Evolutionary conservation across 2,113 vertebrate species (phyloP).

Genomic region (Cygnus buccinator): DNA sequence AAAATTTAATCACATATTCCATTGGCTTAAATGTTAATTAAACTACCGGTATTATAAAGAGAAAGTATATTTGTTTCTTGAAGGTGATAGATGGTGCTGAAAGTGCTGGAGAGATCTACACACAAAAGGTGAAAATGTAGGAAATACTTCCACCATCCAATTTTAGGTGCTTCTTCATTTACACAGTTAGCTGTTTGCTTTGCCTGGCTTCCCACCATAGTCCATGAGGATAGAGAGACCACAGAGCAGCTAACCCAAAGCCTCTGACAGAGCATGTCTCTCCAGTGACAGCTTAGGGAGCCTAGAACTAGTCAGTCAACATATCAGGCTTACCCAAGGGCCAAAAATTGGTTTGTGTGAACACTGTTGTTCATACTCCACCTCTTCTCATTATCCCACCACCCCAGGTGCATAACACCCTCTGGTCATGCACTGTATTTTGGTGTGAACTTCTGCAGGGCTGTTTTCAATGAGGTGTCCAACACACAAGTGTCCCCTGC

Average conservation of each 20-base stretch:
- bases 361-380: not conserved
- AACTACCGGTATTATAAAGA: not conserved
- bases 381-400: rapidly evolving
- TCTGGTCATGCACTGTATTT: rapidly evolving
- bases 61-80: not conserved
- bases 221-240: not conserved
- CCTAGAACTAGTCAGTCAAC: not conserved
- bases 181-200: not conserved
- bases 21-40: not conserved
- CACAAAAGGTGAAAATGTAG: not conserved
- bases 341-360: not conserved
- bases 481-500: not conserved
- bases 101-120: not conserved
- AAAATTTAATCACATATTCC: not conserved
- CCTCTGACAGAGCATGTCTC: not conserved
- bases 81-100: not conserved
- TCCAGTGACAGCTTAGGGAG: not conserved
- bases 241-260: rapidly evolving
- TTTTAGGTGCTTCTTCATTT: not conserved
- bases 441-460: not conserved
- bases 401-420: not conserved
- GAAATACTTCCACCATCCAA: not conserved
- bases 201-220: not conserved
- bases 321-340: too few species aligned
- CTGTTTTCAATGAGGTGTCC: not conserved